Evolutionary conservation across 1,140 invertebrate species (phyloP).

Genomic region (Sitophilus oryzae): DNA sequence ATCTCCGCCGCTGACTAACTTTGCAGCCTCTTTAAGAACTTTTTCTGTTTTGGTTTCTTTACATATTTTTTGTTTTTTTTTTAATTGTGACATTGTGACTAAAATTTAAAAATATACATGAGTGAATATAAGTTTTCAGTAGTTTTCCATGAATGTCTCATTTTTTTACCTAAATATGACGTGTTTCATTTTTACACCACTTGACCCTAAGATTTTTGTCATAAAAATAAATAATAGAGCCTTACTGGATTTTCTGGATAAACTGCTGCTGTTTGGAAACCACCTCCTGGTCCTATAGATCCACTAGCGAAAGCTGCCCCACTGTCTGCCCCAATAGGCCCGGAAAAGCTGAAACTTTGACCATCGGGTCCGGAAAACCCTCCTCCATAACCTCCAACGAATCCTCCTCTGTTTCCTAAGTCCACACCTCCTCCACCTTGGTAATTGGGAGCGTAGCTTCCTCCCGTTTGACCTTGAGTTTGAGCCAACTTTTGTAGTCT

Average conservation of each 20-base stretch:
- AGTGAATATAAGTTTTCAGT: too few relatives aligned
- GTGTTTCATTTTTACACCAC: too few relatives aligned
- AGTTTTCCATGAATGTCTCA: too few relatives aligned
- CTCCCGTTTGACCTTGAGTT: conserved; percentile 1
- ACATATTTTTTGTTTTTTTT: too few relatives aligned
- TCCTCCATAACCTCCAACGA: conserved; percentile 14
- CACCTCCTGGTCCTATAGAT: conserved; percentile 47
- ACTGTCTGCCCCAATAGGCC: conserved; percentile 12
- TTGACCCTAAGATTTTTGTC: too few relatives aligned
- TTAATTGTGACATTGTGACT: too few relatives aligned
- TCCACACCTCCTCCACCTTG: conserved; percentile 6
- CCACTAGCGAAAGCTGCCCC: conserved; percentile 41
- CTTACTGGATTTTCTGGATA: conserved; percentile 54
- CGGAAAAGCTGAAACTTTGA: conserved; percentile 9
- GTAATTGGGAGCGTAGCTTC: background rate
- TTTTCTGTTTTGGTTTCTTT: too few relatives aligned
- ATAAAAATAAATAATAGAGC: too few relatives aligned
- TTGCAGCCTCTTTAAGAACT: too few relatives aligned
- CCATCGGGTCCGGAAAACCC: conserved; percentile 20
- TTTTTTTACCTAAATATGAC: too few relatives aligned
- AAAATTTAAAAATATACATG: too few relatives aligned
- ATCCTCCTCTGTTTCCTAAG: conserved; percentile 15
- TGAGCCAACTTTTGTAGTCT: conserved; percentile 13
- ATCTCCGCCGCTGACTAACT: too few relatives aligned
- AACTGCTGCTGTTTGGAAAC: conserved; percentile 51